A percentile compares a stretch with the other conserved stretches of the same genome.
These are phyloP conservation scores for Caenorhabditis latens DNA, from an alignment of 1,140 invertebrate species.

Conservation along the genomic window DNA sequence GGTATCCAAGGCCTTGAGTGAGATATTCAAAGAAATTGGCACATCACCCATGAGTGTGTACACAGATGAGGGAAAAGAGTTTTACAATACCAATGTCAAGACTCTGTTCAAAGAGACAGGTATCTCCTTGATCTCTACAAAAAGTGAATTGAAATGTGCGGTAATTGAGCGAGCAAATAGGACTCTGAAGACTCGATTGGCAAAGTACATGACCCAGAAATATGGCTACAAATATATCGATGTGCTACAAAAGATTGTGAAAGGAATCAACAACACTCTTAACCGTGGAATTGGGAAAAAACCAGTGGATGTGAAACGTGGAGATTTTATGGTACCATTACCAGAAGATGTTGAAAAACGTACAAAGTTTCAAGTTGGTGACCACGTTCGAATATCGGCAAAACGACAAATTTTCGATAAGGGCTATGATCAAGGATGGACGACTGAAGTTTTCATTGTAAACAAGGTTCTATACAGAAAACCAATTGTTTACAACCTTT, in stretches of 20 bases:
- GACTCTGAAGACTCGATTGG: constrained; percentile 9
- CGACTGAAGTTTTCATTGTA: no score
- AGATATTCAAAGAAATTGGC: neutral
- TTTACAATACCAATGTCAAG: neutral
- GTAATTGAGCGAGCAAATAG: neutral
- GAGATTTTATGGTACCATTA: neutral
- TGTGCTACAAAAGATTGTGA: neutral
- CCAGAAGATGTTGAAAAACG: neutral
- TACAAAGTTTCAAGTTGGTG: neutral
- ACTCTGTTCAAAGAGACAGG: neutral
- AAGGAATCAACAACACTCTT: neutral
- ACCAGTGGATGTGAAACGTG: neutral
- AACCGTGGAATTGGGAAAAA: neutral
- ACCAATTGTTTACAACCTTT: no score
- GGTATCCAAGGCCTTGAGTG: neutral
- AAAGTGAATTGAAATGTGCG: constrained; percentile 11
- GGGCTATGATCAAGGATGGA: no score
- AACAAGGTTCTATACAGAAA: no score
- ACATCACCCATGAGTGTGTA: neutral
- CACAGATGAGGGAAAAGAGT: constrained; percentile 7
- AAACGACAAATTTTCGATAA: neutral
- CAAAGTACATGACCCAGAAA: constrained; percentile 5
- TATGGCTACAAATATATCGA: neutral
- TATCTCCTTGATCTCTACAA: neutral
- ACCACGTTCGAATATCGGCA: neutral